These are phyloP conservation scores for Eremobia ochroleuca DNA, from an alignment of 2,888 invertebrate species.

Conservation along the genomic window DNA sequence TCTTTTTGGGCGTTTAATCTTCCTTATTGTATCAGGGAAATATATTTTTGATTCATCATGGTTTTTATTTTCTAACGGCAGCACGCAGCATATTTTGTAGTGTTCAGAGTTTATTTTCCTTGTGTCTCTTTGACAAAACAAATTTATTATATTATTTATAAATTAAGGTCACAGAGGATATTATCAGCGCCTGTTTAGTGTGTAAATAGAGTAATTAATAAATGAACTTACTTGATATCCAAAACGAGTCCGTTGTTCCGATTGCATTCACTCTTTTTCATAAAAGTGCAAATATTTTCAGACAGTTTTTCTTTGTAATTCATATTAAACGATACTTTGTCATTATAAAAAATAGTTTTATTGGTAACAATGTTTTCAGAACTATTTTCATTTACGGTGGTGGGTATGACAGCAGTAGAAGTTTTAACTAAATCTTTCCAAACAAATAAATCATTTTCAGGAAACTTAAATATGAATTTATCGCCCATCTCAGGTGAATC, in stretches of 20 bases:
- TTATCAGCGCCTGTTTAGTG: not conserved
- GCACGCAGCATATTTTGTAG: slow-evolving; percentile 60
- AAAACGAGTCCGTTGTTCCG: slow-evolving; percentile 77
- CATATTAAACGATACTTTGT: slow-evolving; percentile 48
- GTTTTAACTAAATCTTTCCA: slow-evolving; percentile 38
- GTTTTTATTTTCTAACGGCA: slow-evolving; percentile 46
- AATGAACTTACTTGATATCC: slow-evolving; percentile 60
- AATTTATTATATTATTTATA: slow-evolving; percentile 9
- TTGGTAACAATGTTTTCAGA: slow-evolving; percentile 1
- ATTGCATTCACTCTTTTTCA: slow-evolving; percentile 77
- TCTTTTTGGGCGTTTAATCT: slow-evolving; percentile 61
- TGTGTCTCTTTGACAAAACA: slow-evolving; percentile 70
- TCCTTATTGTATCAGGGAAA: slow-evolving; percentile 46
- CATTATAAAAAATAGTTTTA: slow-evolving; percentile 41
- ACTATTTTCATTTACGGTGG: slow-evolving; percentile 7
- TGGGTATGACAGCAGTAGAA: slow-evolving; percentile 3
- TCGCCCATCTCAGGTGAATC: slow-evolving; percentile 63
- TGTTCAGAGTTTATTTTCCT: slow-evolving; percentile 71
- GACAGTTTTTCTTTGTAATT: slow-evolving; percentile 63
- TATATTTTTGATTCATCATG: slow-evolving; percentile 44
- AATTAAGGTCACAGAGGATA: not conserved
- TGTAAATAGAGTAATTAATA: not conserved
- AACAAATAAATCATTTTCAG: slow-evolving; percentile 63
- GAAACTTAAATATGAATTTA: slow-evolving; percentile 76
- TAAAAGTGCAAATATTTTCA: slow-evolving; percentile 80